Evolutionary conservation across 2,113 vertebrate species (phyloP), one percentile per base, ranked within the genome.

Genomic region (Zosterops lateralis): DNA sequence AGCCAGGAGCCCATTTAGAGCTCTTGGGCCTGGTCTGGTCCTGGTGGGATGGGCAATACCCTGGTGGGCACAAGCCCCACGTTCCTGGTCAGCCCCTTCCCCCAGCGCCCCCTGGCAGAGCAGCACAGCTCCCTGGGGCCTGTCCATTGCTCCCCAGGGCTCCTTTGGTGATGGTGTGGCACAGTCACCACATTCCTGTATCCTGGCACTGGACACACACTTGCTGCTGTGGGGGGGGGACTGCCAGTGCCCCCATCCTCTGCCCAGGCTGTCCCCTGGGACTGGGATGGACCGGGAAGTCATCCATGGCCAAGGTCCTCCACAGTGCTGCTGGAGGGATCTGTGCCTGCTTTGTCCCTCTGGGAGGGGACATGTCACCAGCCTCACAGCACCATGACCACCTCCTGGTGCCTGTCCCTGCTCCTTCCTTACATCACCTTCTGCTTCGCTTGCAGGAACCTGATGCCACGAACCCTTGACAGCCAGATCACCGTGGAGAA

Each of bases 401-500:
- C 28, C 50, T 60, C 36, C 28, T 4, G 1, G 24, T 10, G 26
- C 57, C 47, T 22, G 26, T 38, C n/a, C 42, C 0, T 0, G 42
- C 74, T 50, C 58, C 54, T 73, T 84, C 95, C 89, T 97, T 29
- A 97, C 50, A 1, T 7, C 31, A 3, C 77, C 92, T 38, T 90
- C 60, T 62, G 82, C 82, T 97, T 92, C 3, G 1, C 74, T 77
- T 91, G 60, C 96, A 99, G 99, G 97, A 98, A 98, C 86, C 97
- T 99, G 85, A 99, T 99, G 99, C 99, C 99, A 1, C 97, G 99
- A 17, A 99, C 99, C 0, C 96, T 99, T 1, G 98, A 99, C 96
- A 98, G 97, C 89, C 99, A 99, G 97, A 99, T 99, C 97, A 99
- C 99, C 0, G 97, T 99, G 95, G 99, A 99, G 97, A 99, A 99